Percentiles rank a stretch among this genome's conserved stretches.
These are phyloP conservation scores for Heliconius ismenius DNA, from an alignment of 2,888 invertebrate species.

Conservation along the genomic window DNA sequence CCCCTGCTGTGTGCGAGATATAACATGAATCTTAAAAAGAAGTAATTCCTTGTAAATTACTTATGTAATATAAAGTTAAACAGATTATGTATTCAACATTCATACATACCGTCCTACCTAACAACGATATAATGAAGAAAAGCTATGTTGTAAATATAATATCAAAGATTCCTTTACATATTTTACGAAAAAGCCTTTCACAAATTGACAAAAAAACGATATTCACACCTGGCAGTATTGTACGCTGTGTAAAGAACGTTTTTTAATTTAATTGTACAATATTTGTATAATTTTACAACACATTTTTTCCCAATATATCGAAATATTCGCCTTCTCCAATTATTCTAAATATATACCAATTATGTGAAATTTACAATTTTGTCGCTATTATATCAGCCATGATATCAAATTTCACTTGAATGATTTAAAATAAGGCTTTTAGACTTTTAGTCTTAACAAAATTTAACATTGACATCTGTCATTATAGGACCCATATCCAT, in stretches of 20 bases:
- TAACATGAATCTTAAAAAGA: too few relatives aligned
- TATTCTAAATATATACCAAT: neutral
- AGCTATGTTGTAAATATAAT: constrained; percentile 1
- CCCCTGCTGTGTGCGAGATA: too few relatives aligned
- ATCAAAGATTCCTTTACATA: constrained; percentile 14
- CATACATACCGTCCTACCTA: neutral
- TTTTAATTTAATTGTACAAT: neutral
- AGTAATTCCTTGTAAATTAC: too few relatives aligned
- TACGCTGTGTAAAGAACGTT: neutral
- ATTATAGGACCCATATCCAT: too few relatives aligned
- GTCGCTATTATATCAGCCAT: neutral
- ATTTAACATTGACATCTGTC: neutral
- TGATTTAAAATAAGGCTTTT: too few relatives aligned
- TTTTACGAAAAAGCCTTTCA: neutral
- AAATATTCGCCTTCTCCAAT: neutral
- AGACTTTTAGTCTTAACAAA: neutral
- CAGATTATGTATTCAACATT: too few relatives aligned
- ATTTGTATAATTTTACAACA: neutral
- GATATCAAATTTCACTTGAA: neutral
- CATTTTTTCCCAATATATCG: neutral
- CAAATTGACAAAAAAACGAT: neutral
- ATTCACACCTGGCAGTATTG: constrained; percentile 8
- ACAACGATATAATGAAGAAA: neutral
- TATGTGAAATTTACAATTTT: neutral
- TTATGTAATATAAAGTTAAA: too few relatives aligned